A percentile compares a stretch with the other conserved stretches of the same genome.
Conservation (phyloP, 2,113 vertebrate species). For the Balaeniceps rex region DNA sequence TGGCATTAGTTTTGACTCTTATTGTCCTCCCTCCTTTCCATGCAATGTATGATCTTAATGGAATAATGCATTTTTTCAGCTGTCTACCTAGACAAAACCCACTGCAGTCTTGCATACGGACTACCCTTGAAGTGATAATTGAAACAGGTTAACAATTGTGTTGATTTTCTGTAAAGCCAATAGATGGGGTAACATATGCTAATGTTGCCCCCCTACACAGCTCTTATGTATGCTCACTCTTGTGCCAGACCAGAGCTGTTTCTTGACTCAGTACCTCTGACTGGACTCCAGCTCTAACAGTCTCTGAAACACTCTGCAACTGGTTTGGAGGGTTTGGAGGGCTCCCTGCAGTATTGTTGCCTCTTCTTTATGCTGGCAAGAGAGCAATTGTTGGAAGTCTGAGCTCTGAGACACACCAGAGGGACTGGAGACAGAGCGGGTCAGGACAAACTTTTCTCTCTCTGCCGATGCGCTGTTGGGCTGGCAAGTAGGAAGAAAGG, state of each 20-base stretch:
- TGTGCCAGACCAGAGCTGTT: neutral
- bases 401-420: neutral
- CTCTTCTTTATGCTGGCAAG: neutral
- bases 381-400: neutral
- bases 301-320: neutral
- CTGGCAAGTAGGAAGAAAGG: neutral
- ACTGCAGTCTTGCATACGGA: neutral
- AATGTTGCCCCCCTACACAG: neutral
- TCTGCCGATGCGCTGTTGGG: neutral
- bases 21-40: neutral
- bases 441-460: neutral
- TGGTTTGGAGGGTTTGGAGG: neutral
- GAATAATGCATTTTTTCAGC: neutral
- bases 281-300: neutral
- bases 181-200: neutral
- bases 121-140: neutral
- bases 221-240: neutral
- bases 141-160: neutral
- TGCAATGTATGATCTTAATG: neutral
- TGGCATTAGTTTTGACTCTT: neutral
- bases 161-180: neutral
- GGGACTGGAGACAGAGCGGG: neutral
- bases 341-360: neutral
- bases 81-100: neutral
- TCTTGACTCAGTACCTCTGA: neutral